Evolutionary conservation across 1,140 invertebrate genomes (phyloP), one percentile per base, ranked within the genome.

Genomic region (Drosophila micromelanica): DNA sequence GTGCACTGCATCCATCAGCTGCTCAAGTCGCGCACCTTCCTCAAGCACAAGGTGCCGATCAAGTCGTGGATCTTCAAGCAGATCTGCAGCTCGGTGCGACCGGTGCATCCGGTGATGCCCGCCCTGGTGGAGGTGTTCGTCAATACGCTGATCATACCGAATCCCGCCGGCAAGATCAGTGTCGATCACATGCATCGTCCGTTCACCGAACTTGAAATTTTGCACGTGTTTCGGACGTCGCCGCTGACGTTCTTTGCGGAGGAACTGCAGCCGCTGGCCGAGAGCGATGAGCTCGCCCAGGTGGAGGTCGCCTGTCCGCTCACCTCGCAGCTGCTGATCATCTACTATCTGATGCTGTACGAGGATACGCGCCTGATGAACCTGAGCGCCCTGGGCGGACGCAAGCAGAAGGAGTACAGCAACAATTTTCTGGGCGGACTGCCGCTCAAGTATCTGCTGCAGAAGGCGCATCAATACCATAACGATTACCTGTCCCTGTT

Each of bases 1-100:
- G 97, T 99, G 23, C 98, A 99, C 92, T 99, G 98, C 91, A 98
- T 99, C 65, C 98, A 99, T 92, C 98, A 99, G 86, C 92, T 99
- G 12, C 93, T 99, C 0, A 98, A 99, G 92, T 98, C 97, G 27
- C 93, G 98, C 81, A 97, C 98, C 4, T 99, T 99, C 90, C 97
- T 98, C 0, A 99, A 99, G 93, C 96, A 99, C 90, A 97, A 97
- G 92, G 98, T 98, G 0, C 96, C 97, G 0, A 98, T 98, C 5
- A 98, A 98, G 93, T 96, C 97, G 78, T 99, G 98, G 98, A 98
- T 99, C 56, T 98, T 98, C 78, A 95, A 96, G 71, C 98, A 99
- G 93, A 96, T 99, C 45, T 97, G 97, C 79, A 95, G 95, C 46
- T 96, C 97, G 59, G 94, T 95, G 0, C 94, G 96, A 20, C 98